Percentiles rank a stretch among this genome's conserved stretches.
phyloP scores from a whole-genome alignment of 2,113 vertebrate genomes.

The Felis chaus region DNA sequence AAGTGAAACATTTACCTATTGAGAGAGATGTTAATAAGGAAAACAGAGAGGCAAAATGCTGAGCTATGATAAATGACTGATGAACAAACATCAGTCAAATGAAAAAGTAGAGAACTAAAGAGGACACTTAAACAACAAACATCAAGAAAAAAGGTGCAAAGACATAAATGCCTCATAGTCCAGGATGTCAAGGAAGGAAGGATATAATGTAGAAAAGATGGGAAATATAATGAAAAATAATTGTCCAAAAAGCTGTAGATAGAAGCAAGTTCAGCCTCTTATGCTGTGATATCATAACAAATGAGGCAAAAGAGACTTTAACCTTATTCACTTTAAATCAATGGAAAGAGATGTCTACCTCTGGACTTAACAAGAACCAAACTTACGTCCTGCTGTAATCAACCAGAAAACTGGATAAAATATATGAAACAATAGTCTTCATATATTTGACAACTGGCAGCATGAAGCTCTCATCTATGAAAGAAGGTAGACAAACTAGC shows the following conservation, averaged over 20 bases:
- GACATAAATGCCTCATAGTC: neutral
- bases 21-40: neutral
- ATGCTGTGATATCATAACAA: neutral
- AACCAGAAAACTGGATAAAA: neutral
- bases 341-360: neutral
- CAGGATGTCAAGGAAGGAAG: neutral
- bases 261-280: neutral
- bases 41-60: neutral
- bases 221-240: neutral
- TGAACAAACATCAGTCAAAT: neutral
- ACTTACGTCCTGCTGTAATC: neutral
- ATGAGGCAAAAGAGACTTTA: neutral
- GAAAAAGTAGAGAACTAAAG: neutral
- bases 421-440: neutral
- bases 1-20: neutral
- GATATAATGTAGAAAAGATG: neutral
- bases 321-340: neutral
- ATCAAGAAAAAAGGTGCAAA: neutral
- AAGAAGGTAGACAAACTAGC: neutral
- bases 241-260: neutral
- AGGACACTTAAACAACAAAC: neutral
- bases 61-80: neutral
- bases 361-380: neutral
- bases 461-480: neutral
- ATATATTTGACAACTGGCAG: neutral